Base-by-base conservation (phyloP, 1,140 invertebrate genomes). In the Rhagoletis zephyria region DNA sequence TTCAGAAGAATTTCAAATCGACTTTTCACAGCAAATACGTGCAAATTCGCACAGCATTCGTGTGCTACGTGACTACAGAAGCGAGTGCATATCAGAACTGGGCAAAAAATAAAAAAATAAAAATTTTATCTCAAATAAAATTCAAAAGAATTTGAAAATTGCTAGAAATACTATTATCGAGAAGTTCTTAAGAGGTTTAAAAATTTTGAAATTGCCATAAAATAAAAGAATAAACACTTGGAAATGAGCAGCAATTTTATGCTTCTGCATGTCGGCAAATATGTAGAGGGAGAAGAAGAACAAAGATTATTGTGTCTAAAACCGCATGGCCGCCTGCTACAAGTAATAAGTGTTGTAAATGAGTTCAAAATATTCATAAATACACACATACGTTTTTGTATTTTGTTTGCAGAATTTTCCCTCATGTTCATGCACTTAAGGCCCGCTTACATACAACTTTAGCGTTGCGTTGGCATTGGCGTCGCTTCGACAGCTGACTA, bases 121-220 rank as follows among this genome's bases (percentile, higher is more conserved):
- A 48, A 45, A 70, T 16, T 16, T 1, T 63, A 14, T 63, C 7
- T 14, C 6, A 70, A 70, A 45, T 42, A 16, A 70, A 70, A 70
- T 70, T 48, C 5, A 45, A 74, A 74, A 42, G 10, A 14, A 48
- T 4, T 74, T 3, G 14, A 48, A 74, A 40, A n/a, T 16, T 70
- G 65, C 40, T 45, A 74, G 40, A 45, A 45, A 48, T 5, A 30
- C 30, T 30, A 30, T 30, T 30, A n/a, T 74, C 42, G 67, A 40
- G 45, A 74, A 45, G 67, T 16, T 45, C 40, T 42, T 12, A 12
- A 42, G 16, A 45, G 64, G 2, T 42, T 10, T 16, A 4, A 14
- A 74, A 45, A 74, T 45, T 42, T 30, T 74, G 67, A 16, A 45
- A 45, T 74, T 74, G 67, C 67, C 67, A 74, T 74, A 42, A 74